Evolutionary conservation across 2,113 vertebrate species (phyloP), one percentile per base, ranked within the genome.

Genomic region (Pterocles orientalis): DNA sequence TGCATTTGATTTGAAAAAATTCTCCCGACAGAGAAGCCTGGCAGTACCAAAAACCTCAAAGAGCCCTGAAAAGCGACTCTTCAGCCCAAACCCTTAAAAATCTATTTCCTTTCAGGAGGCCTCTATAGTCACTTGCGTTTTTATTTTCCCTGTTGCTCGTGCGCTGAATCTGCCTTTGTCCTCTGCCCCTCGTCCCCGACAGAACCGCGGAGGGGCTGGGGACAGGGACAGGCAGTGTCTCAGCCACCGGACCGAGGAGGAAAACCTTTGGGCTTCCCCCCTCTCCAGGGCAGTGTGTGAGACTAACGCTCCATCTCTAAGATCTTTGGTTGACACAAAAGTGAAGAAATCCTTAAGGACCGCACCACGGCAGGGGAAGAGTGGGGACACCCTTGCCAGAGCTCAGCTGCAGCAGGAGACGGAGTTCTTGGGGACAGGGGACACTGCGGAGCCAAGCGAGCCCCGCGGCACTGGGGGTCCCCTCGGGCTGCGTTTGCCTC

Each of bases 151-250:
- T 54, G 3, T 13, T 12, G 34, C 25, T 39, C 39, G 23, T 0
- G 7, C 43, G 15, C 21, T 26, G 34, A 14, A 14, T 24, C 39
- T 29, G 45, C 61, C 41, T 3, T 3, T n/a, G 47, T 23, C 68
- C 0, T 5, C 41, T 5, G 4, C 11, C 12, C 2, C 83, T 4
- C 2, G 24, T 2, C n/a, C 0, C 57, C 2, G 2, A 0, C 48
- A n/a, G 61, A 18, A 2, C 29, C 39, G 0, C 1, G 2, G 60
- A 31, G 23, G 4, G 8, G 75, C 75, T 10, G 81, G 33, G 6
- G 47, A 53, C 82, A 61, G 29, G 54, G 41, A 4, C 29, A 36
- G 36, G 10, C 21, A 9, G 45, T 17, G 2, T 2, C 56, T 15
- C 7, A 16, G 56, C 57, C 8, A 8, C 31, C 10, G 3, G 28